These are phyloP conservation scores for Silurus asotus DNA, from an alignment of 2,113 vertebrate genomes.

Conservation along the genomic window DNA sequence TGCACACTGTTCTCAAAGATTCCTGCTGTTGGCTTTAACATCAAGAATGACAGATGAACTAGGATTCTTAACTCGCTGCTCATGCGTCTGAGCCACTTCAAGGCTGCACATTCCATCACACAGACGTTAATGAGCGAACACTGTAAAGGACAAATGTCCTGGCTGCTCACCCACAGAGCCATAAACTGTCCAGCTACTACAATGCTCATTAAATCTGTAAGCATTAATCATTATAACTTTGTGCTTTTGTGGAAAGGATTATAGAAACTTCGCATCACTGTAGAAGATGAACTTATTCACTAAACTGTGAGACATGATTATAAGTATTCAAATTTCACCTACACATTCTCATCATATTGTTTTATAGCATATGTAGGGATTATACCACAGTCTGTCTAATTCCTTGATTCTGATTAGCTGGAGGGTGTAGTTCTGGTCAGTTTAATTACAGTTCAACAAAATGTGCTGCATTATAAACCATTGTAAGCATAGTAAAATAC, in stretches of 20 bases:
- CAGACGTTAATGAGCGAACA: constrained; percentile 8
- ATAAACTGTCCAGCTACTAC: neutral
- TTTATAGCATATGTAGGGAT: too few relatives aligned
- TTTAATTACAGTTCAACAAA: too few relatives aligned
- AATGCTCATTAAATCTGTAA: neutral
- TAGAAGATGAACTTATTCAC: neutral
- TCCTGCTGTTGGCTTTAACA: neutral
- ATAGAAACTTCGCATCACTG: neutral
- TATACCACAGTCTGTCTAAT: too few relatives aligned
- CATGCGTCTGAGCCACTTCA: neutral
- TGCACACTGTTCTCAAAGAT: neutral
- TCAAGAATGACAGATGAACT: neutral
- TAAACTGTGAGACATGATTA: neutral
- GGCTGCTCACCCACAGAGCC: neutral
- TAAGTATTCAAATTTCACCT: neutral
- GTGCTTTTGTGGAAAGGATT: neutral
- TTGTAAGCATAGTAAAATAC: too few relatives aligned
- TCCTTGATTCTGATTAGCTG: too few relatives aligned
- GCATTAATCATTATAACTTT: neutral
- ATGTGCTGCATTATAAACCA: too few relatives aligned
- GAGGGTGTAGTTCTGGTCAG: too few relatives aligned
- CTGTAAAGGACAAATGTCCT: constrained; percentile 6
- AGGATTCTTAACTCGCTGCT: neutral
- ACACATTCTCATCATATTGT: neutral
- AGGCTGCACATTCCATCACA: neutral